phyloP scores from a whole-genome alignment of 2,113 vertebrate species.

The Ochotona curzoniae region DNA sequence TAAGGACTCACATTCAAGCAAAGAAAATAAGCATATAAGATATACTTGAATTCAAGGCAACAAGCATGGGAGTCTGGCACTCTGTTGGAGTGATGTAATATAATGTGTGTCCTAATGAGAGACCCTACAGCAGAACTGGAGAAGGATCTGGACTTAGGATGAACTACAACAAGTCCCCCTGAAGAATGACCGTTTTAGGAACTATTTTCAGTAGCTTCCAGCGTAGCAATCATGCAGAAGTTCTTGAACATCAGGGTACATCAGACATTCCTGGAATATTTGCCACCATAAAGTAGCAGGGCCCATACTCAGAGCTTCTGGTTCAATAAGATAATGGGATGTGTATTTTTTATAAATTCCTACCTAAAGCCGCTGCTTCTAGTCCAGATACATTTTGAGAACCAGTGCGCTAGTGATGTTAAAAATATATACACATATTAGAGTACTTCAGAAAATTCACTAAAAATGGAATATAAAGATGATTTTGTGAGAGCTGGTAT shows the following conservation, averaged over 20 bases:
- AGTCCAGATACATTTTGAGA: neutral
- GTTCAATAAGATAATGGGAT: neutral
- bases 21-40: neutral
- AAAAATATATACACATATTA: neutral
- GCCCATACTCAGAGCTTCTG: neutral
- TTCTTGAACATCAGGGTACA: neutral
- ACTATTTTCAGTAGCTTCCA: neutral
- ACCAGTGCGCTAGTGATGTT: neutral
- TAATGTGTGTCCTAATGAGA: neutral
- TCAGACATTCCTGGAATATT: neutral
- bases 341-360: neutral
- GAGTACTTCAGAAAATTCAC: too few species aligned
- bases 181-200: neutral
- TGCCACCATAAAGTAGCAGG: neutral
- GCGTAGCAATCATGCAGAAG: neutral
- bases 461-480: too few species aligned
- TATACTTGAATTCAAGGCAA: neutral
- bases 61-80: neutral
- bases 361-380: neutral
- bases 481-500: too few species aligned
- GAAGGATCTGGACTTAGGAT: neutral
- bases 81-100: neutral
- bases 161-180: neutral
- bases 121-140: neutral
- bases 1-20: neutral